Percentiles rank a stretch among this genome's conserved stretches.
Evolutionary conservation across 2,797 vertebrate genomes (phyloP).

Genomic region (Echeneis naucrates): DNA sequence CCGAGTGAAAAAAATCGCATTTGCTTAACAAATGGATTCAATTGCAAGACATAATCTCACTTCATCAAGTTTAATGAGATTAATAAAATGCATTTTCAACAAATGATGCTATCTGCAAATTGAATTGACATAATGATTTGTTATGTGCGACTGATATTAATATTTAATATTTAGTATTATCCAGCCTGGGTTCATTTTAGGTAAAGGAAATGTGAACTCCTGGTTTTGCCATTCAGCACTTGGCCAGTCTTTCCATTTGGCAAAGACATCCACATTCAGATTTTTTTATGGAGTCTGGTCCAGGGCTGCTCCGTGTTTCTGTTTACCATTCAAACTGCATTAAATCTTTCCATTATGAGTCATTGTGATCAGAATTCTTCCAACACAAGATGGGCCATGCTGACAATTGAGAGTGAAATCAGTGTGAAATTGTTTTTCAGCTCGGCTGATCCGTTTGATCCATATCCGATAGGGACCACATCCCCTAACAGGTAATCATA

Average conservation of each 20-base stretch:
- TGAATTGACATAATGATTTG: background rate
- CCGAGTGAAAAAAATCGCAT: background rate
- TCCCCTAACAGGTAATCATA: constrained; percentile 85
- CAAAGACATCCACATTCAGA: constrained; percentile 55
- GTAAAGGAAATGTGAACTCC: constrained; percentile 21
- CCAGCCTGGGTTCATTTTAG: constrained; percentile 26
- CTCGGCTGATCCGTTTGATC: constrained; percentile 84
- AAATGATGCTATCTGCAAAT: no score
- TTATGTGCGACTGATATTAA: constrained; percentile 5
- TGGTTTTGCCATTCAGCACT: constrained; percentile 24
- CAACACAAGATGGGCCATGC: constrained; percentile 75
- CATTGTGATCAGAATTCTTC: constrained; percentile 82
- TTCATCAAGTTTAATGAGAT: background rate
- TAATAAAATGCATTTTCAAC: constrained; percentile 13
- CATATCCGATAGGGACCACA: constrained; percentile 80
- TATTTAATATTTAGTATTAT: no score
- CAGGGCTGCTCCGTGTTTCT: constrained; percentile 53
- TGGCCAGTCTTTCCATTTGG: constrained; percentile 52
- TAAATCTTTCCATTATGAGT: constrained; percentile 83
- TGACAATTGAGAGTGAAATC: constrained; percentile 85
- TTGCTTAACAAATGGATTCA: background rate
- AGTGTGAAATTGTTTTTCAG: constrained; percentile 87
- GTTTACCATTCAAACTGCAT: constrained; percentile 81
- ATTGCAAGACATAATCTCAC: constrained; percentile 1
- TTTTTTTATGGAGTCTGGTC: constrained; percentile 67